Base-by-base conservation (phyloP, 2,113 vertebrate species). In the Melospiza melodia region DNA sequence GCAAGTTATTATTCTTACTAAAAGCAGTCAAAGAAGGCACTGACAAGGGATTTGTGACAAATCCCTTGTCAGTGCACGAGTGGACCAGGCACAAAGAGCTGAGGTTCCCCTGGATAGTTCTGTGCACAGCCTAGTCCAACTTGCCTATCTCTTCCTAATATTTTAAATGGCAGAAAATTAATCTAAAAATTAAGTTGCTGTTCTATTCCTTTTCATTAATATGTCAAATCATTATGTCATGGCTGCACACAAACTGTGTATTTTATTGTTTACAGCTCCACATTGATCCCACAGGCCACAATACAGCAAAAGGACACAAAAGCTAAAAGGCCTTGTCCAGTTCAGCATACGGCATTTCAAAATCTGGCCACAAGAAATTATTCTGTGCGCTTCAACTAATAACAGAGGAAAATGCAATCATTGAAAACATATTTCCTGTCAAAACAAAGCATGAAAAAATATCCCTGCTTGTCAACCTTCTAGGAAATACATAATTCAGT, bases 151-250 rank as follows among this genome's bases (percentile, higher is more conserved):
- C 48, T 75, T 35, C 22, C 57, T 86, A 78, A 68, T 73, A 57
- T 72, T 78, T 83, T 37, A 67, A 81, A 86, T 65, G 57, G 35
- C 61, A 92, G 48, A n/a, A 5, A 20, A 52, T 78, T 86, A 44
- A 88, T 86, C 39, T 78, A 74, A 95, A 82, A 93, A 74, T 57
- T 76, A 88, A n/a, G 33, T 89, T 93, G 48, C 57, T 41, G 55
- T 92, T 57, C 63, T 57, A 48, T 84, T 63, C 20, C 37, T 94
- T 71, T 95, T 72, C 57, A 61, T 78, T 80, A 91, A 58, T 25
- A 12, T 88, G 27, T 71, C 76, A 84, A 67, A 41, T 69, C 37
- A 52, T 88, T 57, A 41, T 67, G 61, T 59, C 82, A 52, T 5
- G 1, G 59, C 63, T 88, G 35, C 90, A n/a, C 48, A 13, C 61